Percentiles rank a stretch among this genome's conserved stretches.
Evolutionary conservation across 53 echinoderm and acorn worm genomes (phyloP).

Genomic region (Stichopus horrens): DNA sequence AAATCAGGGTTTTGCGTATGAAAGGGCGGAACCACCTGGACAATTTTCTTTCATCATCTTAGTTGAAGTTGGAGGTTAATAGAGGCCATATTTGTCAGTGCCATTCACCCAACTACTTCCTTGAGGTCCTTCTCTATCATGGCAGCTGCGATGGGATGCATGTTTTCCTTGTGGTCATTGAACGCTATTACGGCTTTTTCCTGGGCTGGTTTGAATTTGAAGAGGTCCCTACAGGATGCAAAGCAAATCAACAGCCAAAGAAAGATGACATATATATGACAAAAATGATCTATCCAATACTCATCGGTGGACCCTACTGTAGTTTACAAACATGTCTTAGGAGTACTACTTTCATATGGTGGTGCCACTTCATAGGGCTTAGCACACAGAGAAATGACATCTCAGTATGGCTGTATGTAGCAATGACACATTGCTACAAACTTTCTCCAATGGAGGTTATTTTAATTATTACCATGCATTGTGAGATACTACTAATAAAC

Average conservation of each 20-base stretch:
- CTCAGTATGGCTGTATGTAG: too few relatives aligned
- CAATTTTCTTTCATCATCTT: conserved; percentile 31
- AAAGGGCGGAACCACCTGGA: too few relatives aligned
- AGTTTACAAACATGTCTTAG: too few relatives aligned
- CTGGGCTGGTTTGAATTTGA: conserved; percentile 62
- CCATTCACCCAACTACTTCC: conserved; percentile 11
- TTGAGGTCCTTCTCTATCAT: conserved; percentile 83
- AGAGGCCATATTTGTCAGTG: conserved; percentile 9
- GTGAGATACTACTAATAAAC: too few relatives aligned
- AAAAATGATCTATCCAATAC: not conserved
- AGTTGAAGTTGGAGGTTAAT: not conserved
- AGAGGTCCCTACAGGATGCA: conserved; percentile 66
- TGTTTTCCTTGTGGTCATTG: conserved; percentile 64
- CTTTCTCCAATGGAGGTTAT: too few relatives aligned
- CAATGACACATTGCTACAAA: too few relatives aligned
- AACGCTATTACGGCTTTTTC: conserved; percentile 70
- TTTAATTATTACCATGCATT: too few relatives aligned
- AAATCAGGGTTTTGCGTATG: too few relatives aligned
- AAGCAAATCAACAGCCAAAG: not conserved
- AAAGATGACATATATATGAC: not conserved
- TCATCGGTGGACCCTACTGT: too few relatives aligned
- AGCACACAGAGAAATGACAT: too few relatives aligned
- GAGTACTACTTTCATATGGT: too few relatives aligned
- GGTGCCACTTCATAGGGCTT: too few relatives aligned
- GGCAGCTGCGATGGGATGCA: conserved; percentile 82